Evolutionary conservation across 2,797 vertebrate genomes (phyloP), one percentile per base, ranked within the genome.

Genomic region (Hipposideros larvatus): DNA sequence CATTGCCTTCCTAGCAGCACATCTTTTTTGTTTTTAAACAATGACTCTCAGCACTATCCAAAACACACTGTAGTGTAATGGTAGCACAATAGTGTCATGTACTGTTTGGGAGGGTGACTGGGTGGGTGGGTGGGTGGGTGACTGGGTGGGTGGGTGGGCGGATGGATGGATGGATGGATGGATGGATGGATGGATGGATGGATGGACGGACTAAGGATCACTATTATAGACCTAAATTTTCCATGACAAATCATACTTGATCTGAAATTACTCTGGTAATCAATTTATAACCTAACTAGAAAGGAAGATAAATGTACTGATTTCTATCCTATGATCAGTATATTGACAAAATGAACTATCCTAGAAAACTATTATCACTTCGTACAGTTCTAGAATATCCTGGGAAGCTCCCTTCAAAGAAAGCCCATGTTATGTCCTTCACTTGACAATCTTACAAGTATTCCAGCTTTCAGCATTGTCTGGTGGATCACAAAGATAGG

Each of bases 361-460:
- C 71, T 57, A 74, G 31, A 51, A 83, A 80, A 41, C 53, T 71
- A 48, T 41, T 75, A 61, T 53, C 3, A 75, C 79, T 43, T 86
- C 46, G 91, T 70, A 26, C 5, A 63, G 5, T 73, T 75, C 28
- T 82, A 4, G 68, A 82, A 78, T 65, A 31, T 46, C 31, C n/a
- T 86, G 18, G 28, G 41, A 84, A 28, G 19, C 43, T 77, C 57
- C 22, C n/a, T 78, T 13, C 16, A 9, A 51, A 59, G n/a, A 78
- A 16, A 57, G 19, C 6, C 77, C 21, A 19, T 41, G 8, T 84
- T 77, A 61, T 90, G 24, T 87, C 15, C 46, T 95, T 87, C 37
- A 93, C n/a, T 87, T 94, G 34, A 94, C 31, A 46, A 28, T 66
- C 86, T n/a, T 6, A 41, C 80, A 88, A 66, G 66, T 78, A 73